Evolutionary conservation across 1,140 invertebrate species (phyloP).

Genomic region (Leptestheria dahalacensis): DNA sequence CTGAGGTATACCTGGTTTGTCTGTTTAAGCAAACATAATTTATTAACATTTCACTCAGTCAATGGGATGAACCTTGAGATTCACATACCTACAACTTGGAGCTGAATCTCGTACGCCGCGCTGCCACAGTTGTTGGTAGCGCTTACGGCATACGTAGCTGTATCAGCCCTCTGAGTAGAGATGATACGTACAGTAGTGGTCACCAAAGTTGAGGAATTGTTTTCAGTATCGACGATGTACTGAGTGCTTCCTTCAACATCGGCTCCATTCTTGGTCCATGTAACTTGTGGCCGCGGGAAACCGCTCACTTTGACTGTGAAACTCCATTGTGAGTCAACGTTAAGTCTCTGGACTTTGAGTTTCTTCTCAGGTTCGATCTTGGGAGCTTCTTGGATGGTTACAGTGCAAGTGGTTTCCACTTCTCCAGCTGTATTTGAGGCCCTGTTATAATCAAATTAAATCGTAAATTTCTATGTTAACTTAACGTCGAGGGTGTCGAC

Average conservation of each 20-base stretch:
- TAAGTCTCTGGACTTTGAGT: constrained; percentile 40
- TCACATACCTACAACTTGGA: constrained; percentile 70
- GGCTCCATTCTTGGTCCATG: constrained; percentile 45
- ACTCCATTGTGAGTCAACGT: constrained; percentile 40
- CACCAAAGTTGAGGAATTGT: constrained; percentile 39
- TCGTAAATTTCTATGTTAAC: constrained; percentile 24
- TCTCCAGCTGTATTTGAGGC: constrained; percentile 55
- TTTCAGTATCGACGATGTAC: constrained; percentile 25
- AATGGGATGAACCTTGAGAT: no score
- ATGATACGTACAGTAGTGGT: constrained; percentile 43
- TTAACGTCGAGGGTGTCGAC: constrained; percentile 30
- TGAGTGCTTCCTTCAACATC: constrained; percentile 29
- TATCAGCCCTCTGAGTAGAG: constrained; percentile 40
- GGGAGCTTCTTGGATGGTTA: constrained; percentile 50
- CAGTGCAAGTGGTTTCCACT: constrained; percentile 46
- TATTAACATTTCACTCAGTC: constrained; percentile 1
- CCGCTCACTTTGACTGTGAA: constrained; percentile 43
- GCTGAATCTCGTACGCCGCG: constrained; percentile 47
- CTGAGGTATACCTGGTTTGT: constrained; percentile 67
- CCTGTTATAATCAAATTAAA: constrained; percentile 14
- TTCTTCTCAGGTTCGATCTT: constrained; percentile 42
- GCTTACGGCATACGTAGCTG: constrained; percentile 45
- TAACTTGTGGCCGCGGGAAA: constrained; percentile 46
- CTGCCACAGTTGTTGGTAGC: constrained; percentile 53
- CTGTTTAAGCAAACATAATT: constrained; percentile 31